phyloP scores from a whole-genome alignment of 2,797 vertebrate species.

The Trachops cirrhosus region DNA sequence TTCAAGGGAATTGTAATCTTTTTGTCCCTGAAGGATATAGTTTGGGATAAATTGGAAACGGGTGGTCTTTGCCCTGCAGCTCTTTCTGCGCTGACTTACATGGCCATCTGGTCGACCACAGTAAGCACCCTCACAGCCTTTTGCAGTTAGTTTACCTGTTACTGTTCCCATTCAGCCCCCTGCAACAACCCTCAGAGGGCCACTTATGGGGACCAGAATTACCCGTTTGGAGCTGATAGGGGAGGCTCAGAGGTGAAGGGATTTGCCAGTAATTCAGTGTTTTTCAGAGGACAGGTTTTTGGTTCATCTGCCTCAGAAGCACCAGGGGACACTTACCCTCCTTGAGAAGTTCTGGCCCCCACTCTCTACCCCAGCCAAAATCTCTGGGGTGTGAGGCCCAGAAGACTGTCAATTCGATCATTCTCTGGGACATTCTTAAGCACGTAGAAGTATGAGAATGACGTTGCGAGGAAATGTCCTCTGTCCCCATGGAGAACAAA shows the following conservation, averaged over 20 bases:
- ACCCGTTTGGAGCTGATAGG: neutral
- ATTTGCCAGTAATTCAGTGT: neutral
- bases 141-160: neutral
- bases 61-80: neutral
- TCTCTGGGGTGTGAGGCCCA: neutral
- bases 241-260: neutral
- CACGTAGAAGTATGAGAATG: neutral
- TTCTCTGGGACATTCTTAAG: neutral
- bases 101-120: neutral
- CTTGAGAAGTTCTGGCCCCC: neutral
- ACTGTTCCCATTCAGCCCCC: neutral
- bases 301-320: neutral
- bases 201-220: neutral
- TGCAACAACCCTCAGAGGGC: neutral
- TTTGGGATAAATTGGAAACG: neutral
- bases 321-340: neutral
- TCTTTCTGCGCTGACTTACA: neutral
- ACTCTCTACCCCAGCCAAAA: neutral
- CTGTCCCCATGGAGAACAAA: neutral
- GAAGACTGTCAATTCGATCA: neutral
- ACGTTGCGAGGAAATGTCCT: neutral
- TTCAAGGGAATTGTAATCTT: neutral
- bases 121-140: neutral
- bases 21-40: neutral
- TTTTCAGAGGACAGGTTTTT: neutral